phyloP scores from a whole-genome alignment of 2,797 vertebrate genomes.

The Monodelphis domestica region DNA sequence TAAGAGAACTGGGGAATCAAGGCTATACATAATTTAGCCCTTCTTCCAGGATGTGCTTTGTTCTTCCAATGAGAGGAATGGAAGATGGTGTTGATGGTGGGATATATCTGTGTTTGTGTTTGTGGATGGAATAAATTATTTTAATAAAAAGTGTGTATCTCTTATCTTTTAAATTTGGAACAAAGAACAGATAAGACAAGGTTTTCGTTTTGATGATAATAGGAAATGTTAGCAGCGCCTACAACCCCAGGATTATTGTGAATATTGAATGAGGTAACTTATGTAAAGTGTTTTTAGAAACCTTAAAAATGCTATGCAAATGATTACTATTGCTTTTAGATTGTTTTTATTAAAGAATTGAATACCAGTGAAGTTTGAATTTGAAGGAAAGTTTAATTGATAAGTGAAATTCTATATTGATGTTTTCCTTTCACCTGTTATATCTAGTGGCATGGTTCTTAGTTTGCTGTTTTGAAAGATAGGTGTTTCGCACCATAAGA shows the following conservation, averaged over 20 bases:
- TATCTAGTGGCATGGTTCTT: slow-evolving; percentile 45
- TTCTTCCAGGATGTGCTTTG: slow-evolving; percentile 22
- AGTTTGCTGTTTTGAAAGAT: slow-evolving; percentile 6
- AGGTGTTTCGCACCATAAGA: background rate
- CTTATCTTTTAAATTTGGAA: background rate
- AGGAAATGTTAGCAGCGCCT: background rate
- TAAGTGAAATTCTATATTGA: background rate
- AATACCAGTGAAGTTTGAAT: background rate
- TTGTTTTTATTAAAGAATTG: slow-evolving; percentile 23
- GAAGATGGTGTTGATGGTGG: background rate
- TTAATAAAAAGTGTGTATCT: background rate
- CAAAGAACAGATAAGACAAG: background rate
- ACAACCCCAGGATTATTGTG: background rate
- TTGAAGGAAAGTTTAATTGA: fast-evolving
- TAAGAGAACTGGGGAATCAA: background rate
- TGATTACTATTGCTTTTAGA: background rate
- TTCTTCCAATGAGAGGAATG: background rate
- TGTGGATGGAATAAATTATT: background rate
- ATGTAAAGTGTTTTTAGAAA: background rate
- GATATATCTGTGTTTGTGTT: background rate
- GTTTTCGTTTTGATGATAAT: background rate
- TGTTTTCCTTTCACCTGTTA: slow-evolving; percentile 7
- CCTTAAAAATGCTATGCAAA: background rate
- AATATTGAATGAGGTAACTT: background rate
- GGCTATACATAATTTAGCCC: background rate